Evolutionary conservation across 2,888 invertebrate species (phyloP).

Genomic region (Caenorhabditis panamensis): DNA sequence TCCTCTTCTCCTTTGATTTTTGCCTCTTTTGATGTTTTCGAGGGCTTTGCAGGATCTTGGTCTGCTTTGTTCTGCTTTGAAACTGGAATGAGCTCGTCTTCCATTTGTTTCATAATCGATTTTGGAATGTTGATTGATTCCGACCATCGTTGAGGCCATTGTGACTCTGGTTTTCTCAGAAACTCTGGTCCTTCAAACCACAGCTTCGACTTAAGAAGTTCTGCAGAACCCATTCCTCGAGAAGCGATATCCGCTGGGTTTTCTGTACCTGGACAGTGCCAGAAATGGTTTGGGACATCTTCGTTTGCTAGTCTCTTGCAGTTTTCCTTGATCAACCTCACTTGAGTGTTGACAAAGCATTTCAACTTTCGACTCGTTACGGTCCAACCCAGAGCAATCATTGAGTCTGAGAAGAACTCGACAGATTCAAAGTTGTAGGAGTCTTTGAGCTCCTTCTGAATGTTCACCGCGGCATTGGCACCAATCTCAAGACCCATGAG

Average conservation of each 20-base stretch:
- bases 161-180: background rate
- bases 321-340: background rate
- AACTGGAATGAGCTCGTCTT: background rate
- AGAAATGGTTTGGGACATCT: background rate
- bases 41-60: no score
- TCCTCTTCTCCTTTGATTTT: background rate
- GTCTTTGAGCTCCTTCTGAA: background rate
- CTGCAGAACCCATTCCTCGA: background rate
- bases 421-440: background rate
- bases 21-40: background rate
- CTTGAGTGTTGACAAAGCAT: background rate
- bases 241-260: slow-evolving; percentile 5
- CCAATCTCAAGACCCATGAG: background rate
- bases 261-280: background rate
- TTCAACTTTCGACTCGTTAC: background rate
- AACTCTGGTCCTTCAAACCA: slow-evolving; percentile 2
- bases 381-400: background rate
- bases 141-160: background rate
- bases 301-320: background rate
- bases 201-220: background rate
- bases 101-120: background rate
- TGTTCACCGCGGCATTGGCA: background rate
- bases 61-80: background rate
- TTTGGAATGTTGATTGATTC: background rate
- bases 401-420: slow-evolving; percentile 1